phyloP scores from a whole-genome alignment of 2,888 invertebrate species.

The Panopea generosa region DNA sequence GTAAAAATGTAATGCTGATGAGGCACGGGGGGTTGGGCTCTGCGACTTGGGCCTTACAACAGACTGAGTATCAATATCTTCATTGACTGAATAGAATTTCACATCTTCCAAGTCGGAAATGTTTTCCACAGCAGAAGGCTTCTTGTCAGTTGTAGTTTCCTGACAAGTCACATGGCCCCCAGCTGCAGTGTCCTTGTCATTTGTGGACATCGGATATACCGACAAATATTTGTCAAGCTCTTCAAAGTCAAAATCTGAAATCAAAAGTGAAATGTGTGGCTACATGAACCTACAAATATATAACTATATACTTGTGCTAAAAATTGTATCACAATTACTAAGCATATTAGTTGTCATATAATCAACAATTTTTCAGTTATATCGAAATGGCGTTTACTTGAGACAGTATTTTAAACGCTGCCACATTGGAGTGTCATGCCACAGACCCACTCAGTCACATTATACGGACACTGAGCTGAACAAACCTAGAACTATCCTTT shows the following conservation, averaged over 20 bases:
- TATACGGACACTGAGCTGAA: too few relatives aligned
- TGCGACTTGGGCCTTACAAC: slow-evolving; percentile 72
- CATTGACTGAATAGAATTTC: not conserved
- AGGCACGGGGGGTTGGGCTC: slow-evolving; percentile 70
- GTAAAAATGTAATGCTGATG: slow-evolving; percentile 89
- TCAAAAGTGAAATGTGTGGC: not conserved
- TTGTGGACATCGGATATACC: not conserved
- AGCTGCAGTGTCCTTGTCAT: not conserved
- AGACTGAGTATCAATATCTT: not conserved
- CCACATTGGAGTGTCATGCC: too few relatives aligned
- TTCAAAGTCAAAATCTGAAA: slow-evolving; percentile 24
- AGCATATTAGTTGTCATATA: too few relatives aligned
- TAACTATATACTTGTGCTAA: too few relatives aligned
- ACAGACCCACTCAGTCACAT: too few relatives aligned
- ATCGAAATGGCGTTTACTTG: too few relatives aligned
- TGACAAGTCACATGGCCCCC: not conserved
- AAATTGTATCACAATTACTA: too few relatives aligned
- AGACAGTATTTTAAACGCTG: too few relatives aligned
- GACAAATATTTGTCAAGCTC: slow-evolving; percentile 9
- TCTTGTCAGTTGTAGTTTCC: not conserved
- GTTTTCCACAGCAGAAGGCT: not conserved
- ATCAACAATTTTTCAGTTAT: too few relatives aligned
- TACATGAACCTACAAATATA: too few relatives aligned
- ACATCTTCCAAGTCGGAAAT: not conserved
- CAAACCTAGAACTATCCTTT: too few relatives aligned